Evolutionary conservation across 2,888 invertebrate genomes (phyloP).

Genomic region (Synanthedon myopaeformis): DNA sequence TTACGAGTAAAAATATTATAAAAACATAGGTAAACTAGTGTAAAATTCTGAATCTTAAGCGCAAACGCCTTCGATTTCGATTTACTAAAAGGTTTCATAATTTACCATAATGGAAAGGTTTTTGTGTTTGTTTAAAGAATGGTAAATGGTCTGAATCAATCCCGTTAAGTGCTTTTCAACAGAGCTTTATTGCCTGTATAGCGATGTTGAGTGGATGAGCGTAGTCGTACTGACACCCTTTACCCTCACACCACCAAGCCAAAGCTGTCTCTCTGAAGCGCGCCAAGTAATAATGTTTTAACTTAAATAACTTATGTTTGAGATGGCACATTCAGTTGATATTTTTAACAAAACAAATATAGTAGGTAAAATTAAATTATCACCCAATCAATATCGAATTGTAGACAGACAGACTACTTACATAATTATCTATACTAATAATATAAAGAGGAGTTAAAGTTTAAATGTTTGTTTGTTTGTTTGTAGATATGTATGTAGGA

Average conservation of each 20-base stretch:
- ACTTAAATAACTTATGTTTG: too few relatives aligned
- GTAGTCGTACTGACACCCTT: slow-evolving; percentile 15
- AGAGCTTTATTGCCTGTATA: slow-evolving; percentile 64
- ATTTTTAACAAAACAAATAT: slow-evolving; percentile 1
- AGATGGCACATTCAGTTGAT: background rate
- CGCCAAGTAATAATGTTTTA: background rate
- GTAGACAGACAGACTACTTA: too few relatives aligned
- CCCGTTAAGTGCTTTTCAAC: slow-evolving; percentile 67
- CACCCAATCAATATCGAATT: too few relatives aligned
- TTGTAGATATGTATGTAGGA: too few relatives aligned
- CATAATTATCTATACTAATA: too few relatives aligned
- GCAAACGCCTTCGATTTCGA: slow-evolving; percentile 12
- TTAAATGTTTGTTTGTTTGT: too few relatives aligned
- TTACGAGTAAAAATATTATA: too few relatives aligned
- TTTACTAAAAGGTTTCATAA: slow-evolving; percentile 63
- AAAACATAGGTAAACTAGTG: background rate
- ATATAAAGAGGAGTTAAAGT: too few relatives aligned
- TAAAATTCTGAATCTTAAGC: background rate
- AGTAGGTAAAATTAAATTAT: too few relatives aligned
- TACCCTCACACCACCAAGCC: background rate
- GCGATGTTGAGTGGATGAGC: slow-evolving; percentile 43
- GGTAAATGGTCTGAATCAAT: slow-evolving; percentile 69
- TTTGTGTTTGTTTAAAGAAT: slow-evolving; percentile 67
- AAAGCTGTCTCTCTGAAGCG: background rate
- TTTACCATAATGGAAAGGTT: slow-evolving; percentile 65